Base-by-base conservation (phyloP, 2,888 invertebrate genomes). In the Drosophila nr. medialis region DNA sequence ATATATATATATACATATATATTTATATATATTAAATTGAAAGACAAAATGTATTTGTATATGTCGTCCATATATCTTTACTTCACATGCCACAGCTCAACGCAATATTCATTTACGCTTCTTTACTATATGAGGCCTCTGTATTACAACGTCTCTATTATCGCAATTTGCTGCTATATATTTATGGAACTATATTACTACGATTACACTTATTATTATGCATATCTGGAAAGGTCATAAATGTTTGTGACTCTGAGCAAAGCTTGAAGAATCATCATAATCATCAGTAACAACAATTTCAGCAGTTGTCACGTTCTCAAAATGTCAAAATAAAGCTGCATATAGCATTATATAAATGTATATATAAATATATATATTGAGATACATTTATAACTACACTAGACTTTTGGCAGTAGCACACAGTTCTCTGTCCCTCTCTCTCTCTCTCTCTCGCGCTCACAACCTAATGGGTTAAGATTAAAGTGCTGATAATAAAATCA, bases 401-500 rank as follows among this genome's bases (percentile, higher is more conserved):
- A 24, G 4, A 45, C 11, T 27, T 54, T 36, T 2, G n/a, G 29
- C 8, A 38, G 27, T n/a, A 29, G 54, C 55, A 38, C n/a, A 45
- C n/a, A 13, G 4, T 40, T 40, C 40, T n/a, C 21, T 40, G 32
- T 32, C 32, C 32, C 13, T 18, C n/a, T 18, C 21, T n/a, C 7
- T 3, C 13, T 18, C n/a, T 18, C 21, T n/a, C 7, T 3, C 38
- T n/a, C 40, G 13, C 6, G 13, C 15, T 36, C 34, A 5, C 13
- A 13, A 11, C 7, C 18, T 13, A 80, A 62, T 50, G 81, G 81
- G 77, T 80, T 80, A 76, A 80, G 45, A 27, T 67, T 51, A 21
- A 49, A 49, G 66, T 50, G 51, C 34, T 53, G 77, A 77, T 80
- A 80, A 77, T 64, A 77, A 78, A 64, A 48, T 56, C 40, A 61